Conservation (phyloP, 2,888 invertebrate species). For the Pyrgus malvae region DNA sequence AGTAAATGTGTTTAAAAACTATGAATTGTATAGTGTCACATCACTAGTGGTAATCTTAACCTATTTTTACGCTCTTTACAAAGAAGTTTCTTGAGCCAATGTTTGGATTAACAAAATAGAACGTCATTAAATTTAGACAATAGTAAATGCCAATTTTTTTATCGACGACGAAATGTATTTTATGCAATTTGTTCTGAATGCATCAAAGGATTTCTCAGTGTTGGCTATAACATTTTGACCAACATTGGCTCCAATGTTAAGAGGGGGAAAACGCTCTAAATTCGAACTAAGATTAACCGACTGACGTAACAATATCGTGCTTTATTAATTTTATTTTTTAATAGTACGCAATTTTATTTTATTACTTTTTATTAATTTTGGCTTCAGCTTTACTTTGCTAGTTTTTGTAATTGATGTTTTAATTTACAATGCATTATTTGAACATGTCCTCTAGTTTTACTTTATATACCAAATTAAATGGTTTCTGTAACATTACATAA, state of each 20-base stretch:
- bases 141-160: too few relatives aligned
- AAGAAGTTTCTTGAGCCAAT: too few relatives aligned
- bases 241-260: conserved; percentile 4
- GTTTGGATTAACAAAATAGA: too few relatives aligned
- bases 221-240: background rate
- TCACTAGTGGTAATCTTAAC: too few relatives aligned
- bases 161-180: too few relatives aligned
- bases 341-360: conserved; percentile 37
- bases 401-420: conserved; percentile 39
- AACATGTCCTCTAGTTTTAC: background rate
- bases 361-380: conserved; percentile 44
- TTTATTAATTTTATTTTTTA: conserved; percentile 43
- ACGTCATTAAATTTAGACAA: too few relatives aligned
- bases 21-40: too few relatives aligned
- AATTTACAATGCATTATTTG: conserved; percentile 47
- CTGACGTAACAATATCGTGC: conserved; percentile 57
- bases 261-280: conserved; percentile 35
- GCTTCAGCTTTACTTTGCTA: conserved; percentile 67
- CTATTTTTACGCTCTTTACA: too few relatives aligned
- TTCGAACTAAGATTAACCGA: conserved; percentile 58
- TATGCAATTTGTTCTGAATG: background rate
- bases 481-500: too few relatives aligned
- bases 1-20: background rate
- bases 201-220: background rate
- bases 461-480: too few relatives aligned